phyloP scores from a whole-genome alignment of 2,888 invertebrate species.

The Drosophila rubida region DNA sequence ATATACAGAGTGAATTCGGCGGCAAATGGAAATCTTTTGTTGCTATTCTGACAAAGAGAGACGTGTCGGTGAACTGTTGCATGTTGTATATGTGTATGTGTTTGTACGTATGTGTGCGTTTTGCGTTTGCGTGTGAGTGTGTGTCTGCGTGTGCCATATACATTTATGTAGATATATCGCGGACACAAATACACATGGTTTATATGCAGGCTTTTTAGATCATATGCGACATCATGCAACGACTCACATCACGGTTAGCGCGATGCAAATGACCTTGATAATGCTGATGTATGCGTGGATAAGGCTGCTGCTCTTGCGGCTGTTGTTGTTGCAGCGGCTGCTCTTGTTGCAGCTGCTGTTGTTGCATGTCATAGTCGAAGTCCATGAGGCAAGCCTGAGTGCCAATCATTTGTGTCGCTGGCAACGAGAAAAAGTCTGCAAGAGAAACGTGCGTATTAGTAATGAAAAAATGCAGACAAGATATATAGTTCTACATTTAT shows the following conservation, averaged over 20 bases:
- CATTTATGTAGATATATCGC: conserved; percentile 8
- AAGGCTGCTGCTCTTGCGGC: conserved; percentile 45
- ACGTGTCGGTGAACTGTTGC: conserved; percentile 73
- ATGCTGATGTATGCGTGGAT: conserved; percentile 64
- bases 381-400: conserved; percentile 82
- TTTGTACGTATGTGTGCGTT: conserved; percentile 22
- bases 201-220: conserved; percentile 70
- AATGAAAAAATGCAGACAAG: neutral
- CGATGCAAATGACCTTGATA: conserved; percentile 84
- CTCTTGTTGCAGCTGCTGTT: conserved; percentile 32
- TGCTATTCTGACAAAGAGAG: conserved; percentile 39
- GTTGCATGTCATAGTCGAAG: conserved; percentile 65
- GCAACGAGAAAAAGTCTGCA: conserved; percentile 80
- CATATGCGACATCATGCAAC: conserved; percentile 83
- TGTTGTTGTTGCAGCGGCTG: conserved; percentile 45
- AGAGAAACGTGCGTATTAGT: conserved; percentile 6
- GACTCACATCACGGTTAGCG: conserved; percentile 83
- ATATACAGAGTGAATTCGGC: conserved; percentile 21
- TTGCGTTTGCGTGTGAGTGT: conserved; percentile 6
- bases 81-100: conserved; percentile 37
- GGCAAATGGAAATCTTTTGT: conserved; percentile 39
- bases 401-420: conserved; percentile 79
- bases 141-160: conserved; percentile 30
- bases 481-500: no score
- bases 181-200: conserved; percentile 24